Percentiles rank a stretch among this genome's conserved stretches.
Evolutionary conservation across 1,140 invertebrate genomes (phyloP).

Genomic region (Diprion similis): DNA sequence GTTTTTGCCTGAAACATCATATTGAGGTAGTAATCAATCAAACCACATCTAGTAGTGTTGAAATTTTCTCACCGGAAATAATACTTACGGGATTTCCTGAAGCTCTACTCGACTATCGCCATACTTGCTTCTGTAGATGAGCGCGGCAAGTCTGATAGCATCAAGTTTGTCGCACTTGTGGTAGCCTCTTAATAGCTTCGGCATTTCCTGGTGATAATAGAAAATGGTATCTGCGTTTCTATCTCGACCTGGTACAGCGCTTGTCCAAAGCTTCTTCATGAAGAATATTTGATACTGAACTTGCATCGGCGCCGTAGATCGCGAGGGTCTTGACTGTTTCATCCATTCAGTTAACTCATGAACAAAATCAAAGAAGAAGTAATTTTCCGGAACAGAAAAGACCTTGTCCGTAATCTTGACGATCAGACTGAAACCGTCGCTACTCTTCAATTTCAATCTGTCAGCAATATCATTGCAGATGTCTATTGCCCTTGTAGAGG

Average conservation of each 20-base stretch:
- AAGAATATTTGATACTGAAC: constrained; percentile 94
- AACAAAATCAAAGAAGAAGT: constrained; percentile 97
- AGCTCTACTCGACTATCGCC: constrained; percentile 72
- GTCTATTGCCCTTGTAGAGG: constrained; percentile 86
- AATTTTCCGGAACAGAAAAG: constrained; percentile 89
- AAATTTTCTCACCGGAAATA: neutral
- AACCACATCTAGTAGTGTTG: neutral
- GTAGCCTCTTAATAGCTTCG: constrained; percentile 90
- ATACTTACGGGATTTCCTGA: constrained; percentile 63
- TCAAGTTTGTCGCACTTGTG: constrained; percentile 84
- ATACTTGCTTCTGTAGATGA: constrained; percentile 82
- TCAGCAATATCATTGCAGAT: constrained; percentile 83
- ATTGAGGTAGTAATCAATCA: too few relatives aligned
- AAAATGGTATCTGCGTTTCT: constrained; percentile 91
- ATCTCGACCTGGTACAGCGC: constrained; percentile 87
- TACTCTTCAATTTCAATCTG: constrained; percentile 75
- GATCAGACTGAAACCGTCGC: constrained; percentile 91
- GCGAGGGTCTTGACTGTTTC: constrained; percentile 76
- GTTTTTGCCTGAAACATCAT: constrained; percentile 61
- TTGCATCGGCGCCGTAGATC: constrained; percentile 67
- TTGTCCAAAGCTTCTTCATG: constrained; percentile 97
- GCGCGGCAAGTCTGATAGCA: constrained; percentile 77
- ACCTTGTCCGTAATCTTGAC: constrained; percentile 93
- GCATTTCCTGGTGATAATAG: constrained; percentile 93
- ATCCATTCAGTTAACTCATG: constrained; percentile 88